Base-by-base conservation (phyloP, 2,797 vertebrate genomes). In the Pagetopsis macropterus region DNA sequence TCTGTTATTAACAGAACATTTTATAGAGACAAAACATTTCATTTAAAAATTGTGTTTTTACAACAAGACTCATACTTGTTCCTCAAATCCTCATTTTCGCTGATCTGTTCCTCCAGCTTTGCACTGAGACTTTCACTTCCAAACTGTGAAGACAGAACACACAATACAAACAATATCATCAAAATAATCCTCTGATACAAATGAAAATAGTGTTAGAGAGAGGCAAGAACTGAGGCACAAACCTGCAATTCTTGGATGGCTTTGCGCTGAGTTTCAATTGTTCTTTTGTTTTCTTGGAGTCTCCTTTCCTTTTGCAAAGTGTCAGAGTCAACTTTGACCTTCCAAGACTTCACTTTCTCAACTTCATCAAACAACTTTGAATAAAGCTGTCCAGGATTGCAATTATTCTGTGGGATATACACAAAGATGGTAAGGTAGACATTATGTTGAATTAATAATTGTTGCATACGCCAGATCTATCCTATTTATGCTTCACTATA, bases 211-310 rank as follows among this genome's bases (percentile, higher is more conserved):
- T 7, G 9, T 52, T 48, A 40, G 23, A 69, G 14, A 40, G 13
- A 15, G 11, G 48, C 13, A 62, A 27, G 19, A 46, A 67, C 0
- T 50, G 27, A 60, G 21, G 55, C 41, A 91, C 87, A 84, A 83
- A 95, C 98, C 95, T 99, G 98, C 82, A 99, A 79, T 54, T 99
- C 98, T 61, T 97, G 96, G 94, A 99, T 97, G 74, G 95, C 93
- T 95, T 97, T 98, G 72, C 95, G 95, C 52, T 97, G 96, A 46
- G 91, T 94, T 92, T 98, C 97, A 88, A 96, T 96, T 61, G 93
- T 95, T 90, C 91, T 96, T 86, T 88, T 96, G 44, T 95, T 96
- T 87, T 98, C 97, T 85, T 96, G 94, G 31, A 98, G 88, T 73
- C 89, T 95, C 71, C 88, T 95, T 80, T 98, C 96, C 78, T 95